Evolutionary conservation across 2,888 invertebrate species (phyloP).

Genomic region (Julus scandinavius): DNA sequence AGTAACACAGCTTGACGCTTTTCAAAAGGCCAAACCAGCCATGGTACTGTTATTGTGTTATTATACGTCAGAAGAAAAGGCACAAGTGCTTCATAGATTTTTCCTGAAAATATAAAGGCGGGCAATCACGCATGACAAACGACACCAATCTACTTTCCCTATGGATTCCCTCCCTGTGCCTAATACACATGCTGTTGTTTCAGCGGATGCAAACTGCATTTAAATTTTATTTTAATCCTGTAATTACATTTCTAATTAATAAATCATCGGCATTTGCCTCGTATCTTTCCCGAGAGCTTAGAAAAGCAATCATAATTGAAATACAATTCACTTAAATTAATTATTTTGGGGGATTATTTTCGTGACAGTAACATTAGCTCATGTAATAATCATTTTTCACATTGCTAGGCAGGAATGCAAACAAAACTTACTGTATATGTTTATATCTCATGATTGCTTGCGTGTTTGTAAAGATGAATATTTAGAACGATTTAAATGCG

Average conservation of each 20-base stretch:
- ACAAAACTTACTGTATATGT: too few species aligned
- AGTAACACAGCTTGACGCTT: conserved; percentile 15
- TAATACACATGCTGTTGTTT: not conserved
- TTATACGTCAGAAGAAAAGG: not conserved
- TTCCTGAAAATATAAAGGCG: not conserved
- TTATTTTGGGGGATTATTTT: not conserved
- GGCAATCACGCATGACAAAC: conserved; percentile 9
- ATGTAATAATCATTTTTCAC: not conserved
- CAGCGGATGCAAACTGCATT: not conserved
- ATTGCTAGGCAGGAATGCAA: not conserved
- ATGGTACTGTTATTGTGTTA: not conserved
- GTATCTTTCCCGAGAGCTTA: not conserved
- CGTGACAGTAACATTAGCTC: not conserved
- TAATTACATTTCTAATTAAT: not conserved
- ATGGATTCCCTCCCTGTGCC: not conserved
- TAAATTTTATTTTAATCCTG: not conserved
- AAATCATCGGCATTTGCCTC: not conserved
- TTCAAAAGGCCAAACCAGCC: not conserved
- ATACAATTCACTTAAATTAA: not conserved
- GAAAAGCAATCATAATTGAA: not conserved
- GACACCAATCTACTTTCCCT: not conserved
- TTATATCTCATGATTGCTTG: too few species aligned
- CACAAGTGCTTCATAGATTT: not conserved
- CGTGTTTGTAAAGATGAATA: too few species aligned
- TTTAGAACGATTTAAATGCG: too few species aligned